These are phyloP conservation scores for Melanotaenia parkinsoni DNA, from an alignment of 2,797 vertebrate genomes.

Conservation along the genomic window DNA sequence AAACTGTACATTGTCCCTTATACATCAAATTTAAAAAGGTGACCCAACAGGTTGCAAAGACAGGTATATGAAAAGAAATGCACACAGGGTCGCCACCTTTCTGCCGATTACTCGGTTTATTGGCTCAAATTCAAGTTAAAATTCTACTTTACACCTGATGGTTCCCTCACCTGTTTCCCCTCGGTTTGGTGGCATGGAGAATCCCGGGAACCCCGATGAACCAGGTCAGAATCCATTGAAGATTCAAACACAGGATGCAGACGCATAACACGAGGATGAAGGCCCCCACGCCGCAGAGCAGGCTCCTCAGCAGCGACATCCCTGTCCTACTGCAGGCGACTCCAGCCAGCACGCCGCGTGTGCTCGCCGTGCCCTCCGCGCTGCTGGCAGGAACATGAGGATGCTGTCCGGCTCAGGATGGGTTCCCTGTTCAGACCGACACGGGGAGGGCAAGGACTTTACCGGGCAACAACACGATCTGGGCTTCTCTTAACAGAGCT, in stretches of 20 bases:
- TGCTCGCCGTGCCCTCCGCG: conserved; percentile 30
- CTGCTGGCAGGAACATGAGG: conserved; percentile 55
- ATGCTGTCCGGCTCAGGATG: conserved; percentile 5
- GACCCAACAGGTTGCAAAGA: too few species aligned
- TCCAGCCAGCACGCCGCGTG: background rate
- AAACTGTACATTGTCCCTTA: too few species aligned
- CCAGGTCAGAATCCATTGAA: conserved; percentile 19
- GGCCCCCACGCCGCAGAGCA: conserved; percentile 39
- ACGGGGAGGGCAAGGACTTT: conserved; percentile 8
- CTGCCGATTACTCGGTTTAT: too few species aligned
- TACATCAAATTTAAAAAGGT: too few species aligned
- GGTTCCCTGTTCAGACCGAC: background rate
- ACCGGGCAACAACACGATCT: conserved; percentile 31
- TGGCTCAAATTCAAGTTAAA: too few species aligned
- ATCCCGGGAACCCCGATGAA: accelerated
- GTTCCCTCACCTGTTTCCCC: conserved; percentile 37
- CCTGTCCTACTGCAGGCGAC: conserved; percentile 7
- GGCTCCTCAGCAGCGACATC: conserved; percentile 40
- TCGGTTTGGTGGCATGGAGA: accelerated
- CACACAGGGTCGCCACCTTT: too few species aligned
- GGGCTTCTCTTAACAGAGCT: conserved; percentile 42
- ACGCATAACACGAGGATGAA: conserved; percentile 42
- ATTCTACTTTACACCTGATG: too few species aligned
- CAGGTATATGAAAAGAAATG: too few species aligned
- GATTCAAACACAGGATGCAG: conserved; percentile 53